Evolutionary conservation across 2,113 vertebrate genomes (phyloP).

Genomic region (Corythornis cristatus): DNA sequence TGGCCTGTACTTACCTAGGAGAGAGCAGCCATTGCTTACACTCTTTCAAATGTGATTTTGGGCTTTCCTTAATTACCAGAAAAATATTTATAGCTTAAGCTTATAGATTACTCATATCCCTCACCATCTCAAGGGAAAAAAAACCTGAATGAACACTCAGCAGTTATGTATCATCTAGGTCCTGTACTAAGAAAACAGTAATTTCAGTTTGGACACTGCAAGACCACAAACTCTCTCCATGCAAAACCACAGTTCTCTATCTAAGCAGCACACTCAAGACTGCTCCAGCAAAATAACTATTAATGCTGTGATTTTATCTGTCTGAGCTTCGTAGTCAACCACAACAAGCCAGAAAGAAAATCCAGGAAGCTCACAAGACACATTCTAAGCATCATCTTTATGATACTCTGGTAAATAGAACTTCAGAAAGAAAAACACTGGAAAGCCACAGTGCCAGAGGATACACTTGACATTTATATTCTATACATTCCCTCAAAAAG

Average conservation of each 20-base stretch:
- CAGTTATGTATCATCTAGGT: not conserved
- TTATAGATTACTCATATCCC: not conserved
- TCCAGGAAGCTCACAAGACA: not conserved
- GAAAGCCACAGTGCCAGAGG: not conserved
- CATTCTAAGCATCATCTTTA: not conserved
- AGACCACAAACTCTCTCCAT: not conserved
- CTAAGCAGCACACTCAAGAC: not conserved
- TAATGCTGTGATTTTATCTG: not conserved
- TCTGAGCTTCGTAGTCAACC: not conserved
- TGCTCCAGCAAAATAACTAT: not conserved
- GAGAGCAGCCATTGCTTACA: not conserved
- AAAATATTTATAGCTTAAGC: not conserved
- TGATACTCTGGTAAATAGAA: not conserved
- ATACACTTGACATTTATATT: not conserved
- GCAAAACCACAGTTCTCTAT: not conserved
- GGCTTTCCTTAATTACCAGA: not conserved
- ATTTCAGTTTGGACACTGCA: not conserved
- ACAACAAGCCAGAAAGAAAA: not conserved
- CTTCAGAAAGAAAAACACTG: not conserved
- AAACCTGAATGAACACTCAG: not conserved
- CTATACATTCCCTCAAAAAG: not conserved
- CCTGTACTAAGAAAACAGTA: not conserved
- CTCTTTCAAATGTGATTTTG: not conserved
- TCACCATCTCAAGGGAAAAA: not conserved
- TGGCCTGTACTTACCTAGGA: not conserved